phyloP scores from a whole-genome alignment of 2,797 vertebrate genomes.

The Hydrolagus colliei region DNA sequence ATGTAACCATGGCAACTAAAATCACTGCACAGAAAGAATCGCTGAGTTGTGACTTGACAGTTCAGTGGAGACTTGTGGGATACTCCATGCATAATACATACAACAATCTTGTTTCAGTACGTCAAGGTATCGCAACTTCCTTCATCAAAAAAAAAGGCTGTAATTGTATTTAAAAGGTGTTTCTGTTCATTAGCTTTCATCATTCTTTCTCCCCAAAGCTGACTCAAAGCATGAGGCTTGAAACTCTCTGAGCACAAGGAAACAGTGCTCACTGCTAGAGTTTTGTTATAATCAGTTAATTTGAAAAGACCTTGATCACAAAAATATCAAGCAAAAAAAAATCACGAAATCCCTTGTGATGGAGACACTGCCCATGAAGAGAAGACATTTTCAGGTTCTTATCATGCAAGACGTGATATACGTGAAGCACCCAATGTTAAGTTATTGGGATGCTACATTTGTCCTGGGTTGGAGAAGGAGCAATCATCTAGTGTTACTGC shows the following conservation, averaged over 20 bases:
- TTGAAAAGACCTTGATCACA: not conserved
- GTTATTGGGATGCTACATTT: too few species aligned
- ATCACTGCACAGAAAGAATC: not conserved
- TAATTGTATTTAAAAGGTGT: not conserved
- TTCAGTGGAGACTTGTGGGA: slow-evolving; percentile 2
- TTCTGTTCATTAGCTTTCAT: not conserved
- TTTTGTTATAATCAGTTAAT: not conserved
- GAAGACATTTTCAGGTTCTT: too few species aligned
- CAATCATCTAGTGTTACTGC: too few species aligned
- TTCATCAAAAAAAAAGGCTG: not conserved
- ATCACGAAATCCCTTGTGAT: too few species aligned
- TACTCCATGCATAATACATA: slow-evolving; percentile 23
- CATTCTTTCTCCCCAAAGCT: not conserved
- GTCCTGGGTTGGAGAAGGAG: too few species aligned
- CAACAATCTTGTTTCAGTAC: not conserved
- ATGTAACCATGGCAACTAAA: slow-evolving; percentile 17
- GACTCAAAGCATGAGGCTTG: not conserved
- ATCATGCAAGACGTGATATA: too few species aligned
- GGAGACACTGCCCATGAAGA: too few species aligned
- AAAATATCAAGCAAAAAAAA: not conserved
- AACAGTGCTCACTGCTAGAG: not conserved
- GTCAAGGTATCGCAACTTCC: not conserved
- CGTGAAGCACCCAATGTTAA: too few species aligned
- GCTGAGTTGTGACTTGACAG: slow-evolving; percentile 15
- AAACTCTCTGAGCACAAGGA: not conserved